Percentiles rank a stretch among this genome's conserved stretches.
phyloP scores from a whole-genome alignment of 2,888 invertebrate genomes.

The Archips crataeganus region DNA sequence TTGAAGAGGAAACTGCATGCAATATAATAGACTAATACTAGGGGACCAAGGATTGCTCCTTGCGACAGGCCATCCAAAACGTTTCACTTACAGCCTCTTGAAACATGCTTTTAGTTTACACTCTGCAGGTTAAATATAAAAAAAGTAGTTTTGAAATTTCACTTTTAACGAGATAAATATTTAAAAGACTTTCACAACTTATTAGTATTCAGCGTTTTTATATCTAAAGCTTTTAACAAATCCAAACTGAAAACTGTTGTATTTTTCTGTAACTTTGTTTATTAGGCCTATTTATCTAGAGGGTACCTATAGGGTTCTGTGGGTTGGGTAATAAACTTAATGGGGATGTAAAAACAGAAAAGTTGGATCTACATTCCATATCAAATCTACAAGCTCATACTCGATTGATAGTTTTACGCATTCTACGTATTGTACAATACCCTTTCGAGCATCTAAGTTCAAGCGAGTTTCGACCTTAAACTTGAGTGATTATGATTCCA shows the following conservation, averaged over 20 bases:
- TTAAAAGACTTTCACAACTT: constrained; percentile 6
- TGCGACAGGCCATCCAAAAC: constrained; percentile 51
- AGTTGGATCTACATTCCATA: constrained; percentile 54
- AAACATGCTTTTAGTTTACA: constrained; percentile 24
- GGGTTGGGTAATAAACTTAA: constrained; percentile 49
- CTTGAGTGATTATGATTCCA: constrained; percentile 67
- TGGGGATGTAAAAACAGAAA: constrained; percentile 28
- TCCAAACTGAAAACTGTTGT: constrained; percentile 22
- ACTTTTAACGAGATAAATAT: constrained; percentile 20
- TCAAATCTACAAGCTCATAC: constrained; percentile 81
- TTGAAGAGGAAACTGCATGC: constrained; percentile 62
- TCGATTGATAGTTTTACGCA: constrained; percentile 58
- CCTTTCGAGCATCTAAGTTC: constrained; percentile 55
- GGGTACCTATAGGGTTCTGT: constrained; percentile 1
- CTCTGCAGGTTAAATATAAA: constrained; percentile 25
- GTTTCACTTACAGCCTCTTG: constrained; percentile 30
- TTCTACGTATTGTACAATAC: constrained; percentile 71
- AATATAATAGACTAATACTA: constrained; percentile 44
- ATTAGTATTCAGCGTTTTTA: constrained; percentile 5
- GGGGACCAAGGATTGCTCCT: constrained; percentile 52
- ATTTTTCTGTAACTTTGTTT: constrained; percentile 17
- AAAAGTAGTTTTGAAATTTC: constrained; percentile 20
- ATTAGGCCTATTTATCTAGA: constrained; percentile 37
- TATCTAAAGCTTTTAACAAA: constrained; percentile 37
- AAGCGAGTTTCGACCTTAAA: constrained; percentile 66